Base-by-base conservation (phyloP, 1,140 invertebrate species). In the Coenobita brevimanus region DNA sequence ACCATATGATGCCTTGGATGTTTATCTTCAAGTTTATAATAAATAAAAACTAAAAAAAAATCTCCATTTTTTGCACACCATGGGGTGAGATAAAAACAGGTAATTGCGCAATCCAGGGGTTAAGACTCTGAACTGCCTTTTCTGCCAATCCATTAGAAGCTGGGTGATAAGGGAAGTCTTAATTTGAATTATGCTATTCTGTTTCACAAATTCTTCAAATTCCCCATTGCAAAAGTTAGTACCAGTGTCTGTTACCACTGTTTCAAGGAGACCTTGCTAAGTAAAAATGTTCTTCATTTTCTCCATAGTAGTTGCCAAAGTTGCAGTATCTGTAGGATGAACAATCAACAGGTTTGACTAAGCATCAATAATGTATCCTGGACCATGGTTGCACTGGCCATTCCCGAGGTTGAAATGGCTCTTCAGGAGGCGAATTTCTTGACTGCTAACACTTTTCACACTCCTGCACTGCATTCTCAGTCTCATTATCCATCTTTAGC, bases 311-410 rank as follows among this genome's bases (percentile, higher is more conserved):
- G 38, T 38, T 2, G 24, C 21, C 0, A 57, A n/a, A n/a, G 43
- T 69, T 21, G 41, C n/a, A 21, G 33, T 50, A 3, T 24, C 13
- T 10, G 73, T 54, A 0, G 50, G 17, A 3, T 67, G 54, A 1
- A 93, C 95, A 91, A 95, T 94, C 38, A 91, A 92, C 89, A 92
- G 94, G 89, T 94, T 94, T 4, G 92, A 92, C 84, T 91, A 92
- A 1, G 93, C 91, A 82, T 94, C 93, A n/a, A n/a, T n/a, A 33
- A 30, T 69, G 67, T 3, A 69, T 27, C 67, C 17, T 69, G 13
- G 67, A 69, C 67, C 67, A 69, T n/a, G 15, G 67, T 1, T 69
- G n/a, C 67, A 27, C n/a, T 33, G 67, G 2, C 67, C 27, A 30
- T 30, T 69, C 67, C 67, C 67, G 33, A 1, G 67, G 67, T 27